Evolutionary conservation across 2,888 invertebrate species (phyloP), one percentile per base, ranked within the genome.

Genomic region (Rapana venosa): DNA sequence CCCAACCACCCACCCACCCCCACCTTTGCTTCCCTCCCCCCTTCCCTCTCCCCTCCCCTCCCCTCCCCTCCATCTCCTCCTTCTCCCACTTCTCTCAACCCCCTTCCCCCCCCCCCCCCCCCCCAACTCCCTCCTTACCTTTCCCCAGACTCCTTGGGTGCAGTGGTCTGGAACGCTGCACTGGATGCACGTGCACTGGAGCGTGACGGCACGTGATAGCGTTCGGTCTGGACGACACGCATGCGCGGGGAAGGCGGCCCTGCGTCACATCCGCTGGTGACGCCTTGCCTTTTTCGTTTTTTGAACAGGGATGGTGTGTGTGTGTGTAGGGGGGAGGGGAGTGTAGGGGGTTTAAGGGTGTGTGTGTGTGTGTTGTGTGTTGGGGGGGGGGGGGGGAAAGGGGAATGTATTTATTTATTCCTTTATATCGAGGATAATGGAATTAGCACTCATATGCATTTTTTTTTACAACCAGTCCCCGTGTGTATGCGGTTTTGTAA

Each of bases 211-310:
- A 79, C 77, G 77, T 32, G 36, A 26, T 47, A 8, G 30, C 26
- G 79, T 5, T 47, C 81, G 6, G 81, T 83, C 81, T 36, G 81
- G 81, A 83, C 36, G 81, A 83, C 47, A 83, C 81, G 81, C 81
- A 83, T 83, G 81, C 47, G 81, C 81, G 36, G 81, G 81, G 22
- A 79, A 47, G 81, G 81, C 47, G 81, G 26, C 81, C 22, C 81
- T 83, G 47, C 81, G 81, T 83, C 81, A 83, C 81, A 83, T 83
- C 81, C 81, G 47, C 22, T 47, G 2, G 81, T 83, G 81, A 83
- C 47, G 81, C 22, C 81, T 83, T 36, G 81, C 47, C 8, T 83
- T 22, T 36, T 1, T 26, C 5, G 1, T 22, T 47, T 66, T 66
- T 17, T 61, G 61, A 17, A 17, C 66, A 22, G 20, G 66, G 2